phyloP scores from a whole-genome alignment of 2,113 vertebrate species.

The Cephalopholis sonnerati region DNA sequence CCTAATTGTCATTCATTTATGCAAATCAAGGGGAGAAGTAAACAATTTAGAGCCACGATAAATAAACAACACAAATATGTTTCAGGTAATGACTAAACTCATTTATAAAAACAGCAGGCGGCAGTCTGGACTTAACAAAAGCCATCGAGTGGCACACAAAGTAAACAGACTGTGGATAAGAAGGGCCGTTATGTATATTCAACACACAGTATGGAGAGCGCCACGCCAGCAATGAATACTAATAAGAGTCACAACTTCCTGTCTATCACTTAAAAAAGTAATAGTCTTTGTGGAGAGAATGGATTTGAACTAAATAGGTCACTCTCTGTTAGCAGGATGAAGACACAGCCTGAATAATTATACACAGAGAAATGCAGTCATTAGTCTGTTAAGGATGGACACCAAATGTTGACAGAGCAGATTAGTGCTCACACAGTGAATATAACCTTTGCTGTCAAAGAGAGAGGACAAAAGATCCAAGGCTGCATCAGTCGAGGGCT shows the following conservation, averaged over 20 bases:
- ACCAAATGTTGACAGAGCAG: conserved; percentile 9
- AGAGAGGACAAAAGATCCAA: background rate
- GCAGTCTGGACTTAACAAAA: background rate
- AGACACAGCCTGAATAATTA: background rate
- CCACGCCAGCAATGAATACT: background rate
- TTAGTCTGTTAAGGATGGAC: conserved; percentile 11
- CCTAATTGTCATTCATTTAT: background rate
- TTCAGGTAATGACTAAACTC: too few species aligned
- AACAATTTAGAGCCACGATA: background rate
- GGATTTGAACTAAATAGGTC: conserved; percentile 35
- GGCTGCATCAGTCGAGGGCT: background rate
- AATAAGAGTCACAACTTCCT: conserved; percentile 6
- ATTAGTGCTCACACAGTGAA: background rate
- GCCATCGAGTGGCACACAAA: background rate
- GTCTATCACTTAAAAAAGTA: conserved; percentile 1
- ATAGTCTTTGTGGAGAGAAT: conserved; percentile 25
- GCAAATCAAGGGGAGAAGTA: background rate
- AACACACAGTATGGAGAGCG: background rate
- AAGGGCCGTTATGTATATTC: background rate
- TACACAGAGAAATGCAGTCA: background rate
- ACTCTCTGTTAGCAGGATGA: conserved; percentile 1
- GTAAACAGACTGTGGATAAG: background rate
- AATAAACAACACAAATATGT: background rate
- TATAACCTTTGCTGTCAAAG: conserved; percentile 21
- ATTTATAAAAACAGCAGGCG: background rate